Conservation (phyloP, 1,140 invertebrate genomes). For the Drosophila arawakana region DNA sequence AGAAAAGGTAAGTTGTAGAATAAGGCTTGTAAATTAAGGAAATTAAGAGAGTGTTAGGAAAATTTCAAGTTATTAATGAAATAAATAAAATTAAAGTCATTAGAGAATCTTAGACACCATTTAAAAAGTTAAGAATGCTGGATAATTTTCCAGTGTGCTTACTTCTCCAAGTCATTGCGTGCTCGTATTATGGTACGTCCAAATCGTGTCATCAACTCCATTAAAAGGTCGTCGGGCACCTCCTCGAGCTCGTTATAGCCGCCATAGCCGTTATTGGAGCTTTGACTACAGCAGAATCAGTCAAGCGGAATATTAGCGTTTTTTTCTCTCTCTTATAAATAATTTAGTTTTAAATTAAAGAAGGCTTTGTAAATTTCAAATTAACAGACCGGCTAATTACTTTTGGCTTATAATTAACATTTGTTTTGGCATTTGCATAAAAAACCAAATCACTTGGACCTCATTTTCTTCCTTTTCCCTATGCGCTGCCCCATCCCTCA, state of each 20-base stretch:
- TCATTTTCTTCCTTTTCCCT: background rate
- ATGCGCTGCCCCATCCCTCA: background rate
- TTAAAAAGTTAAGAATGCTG: too few species aligned
- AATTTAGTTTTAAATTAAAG: conserved; percentile 37
- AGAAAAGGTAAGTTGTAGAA: too few species aligned
- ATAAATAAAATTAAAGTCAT: too few species aligned
- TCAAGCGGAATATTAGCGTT: conserved; percentile 69
- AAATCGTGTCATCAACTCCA: conserved; percentile 87
- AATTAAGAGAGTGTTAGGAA: too few species aligned
- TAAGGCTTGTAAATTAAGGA: too few species aligned
- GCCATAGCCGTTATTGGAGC: conserved; percentile 61
- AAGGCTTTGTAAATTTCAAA: conserved; percentile 12
- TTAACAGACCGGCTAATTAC: conserved; percentile 60
- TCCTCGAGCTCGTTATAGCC: conserved; percentile 76
- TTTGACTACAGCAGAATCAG: conserved; percentile 55
- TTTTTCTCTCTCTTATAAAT: conserved; percentile 26
- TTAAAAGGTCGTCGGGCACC: conserved; percentile 85
- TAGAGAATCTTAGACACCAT: too few species aligned
- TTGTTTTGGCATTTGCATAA: conserved; percentile 63
- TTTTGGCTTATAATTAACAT: conserved; percentile 52
- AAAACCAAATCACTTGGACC: conserved; percentile 40
- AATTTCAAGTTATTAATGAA: too few species aligned
- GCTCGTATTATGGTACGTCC: conserved; percentile 87
- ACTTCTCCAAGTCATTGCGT: conserved; percentile 86
- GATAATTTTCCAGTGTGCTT: conserved; percentile 52